Base-by-base conservation (phyloP, 2,797 vertebrate genomes). In the Peromyscus eremicus region DNA sequence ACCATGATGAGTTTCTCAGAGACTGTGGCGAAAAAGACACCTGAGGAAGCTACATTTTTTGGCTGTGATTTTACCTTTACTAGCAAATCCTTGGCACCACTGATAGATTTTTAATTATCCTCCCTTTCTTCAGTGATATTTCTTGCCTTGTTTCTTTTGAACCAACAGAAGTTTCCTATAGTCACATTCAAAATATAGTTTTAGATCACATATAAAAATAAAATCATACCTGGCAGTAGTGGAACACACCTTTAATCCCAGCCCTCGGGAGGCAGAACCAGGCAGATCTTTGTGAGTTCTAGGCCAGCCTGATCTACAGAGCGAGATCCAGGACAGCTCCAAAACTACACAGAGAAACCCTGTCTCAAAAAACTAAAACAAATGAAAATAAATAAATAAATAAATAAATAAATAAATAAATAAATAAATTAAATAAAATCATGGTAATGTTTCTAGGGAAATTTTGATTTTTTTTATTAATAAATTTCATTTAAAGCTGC, bases 1-100 rank as follows among this genome's bases (percentile, higher is more conserved):
- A 37, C 5, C 4, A 34, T 49, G 40, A 49, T 49, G 17, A 5
- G 13, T 23, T 43, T 62, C 19, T 25, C 23, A 19, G 21, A 52
- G 8, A 6, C 29, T 32, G 21, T 17, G 25, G 2, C 1, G 8
- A 19, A 4, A 43, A 17, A 64, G 2, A 49, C n/a, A 37, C 0
- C 46, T n/a, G 29, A 8, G 21, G 11, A 8, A 37, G 25, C 60
- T 52, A 52, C 52, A 52, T 17, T 37, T 57, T 57, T 89, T 13
- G 64, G 57, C 16, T 71, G 21, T 25, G 4, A 34, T 49, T 49
- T 68, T 85, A 68, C 29, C 2, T 49, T 46, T 43, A n/a, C 6
- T 70, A 55, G 23, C 12, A 55, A 68, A 32, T 87, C 79, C 37
- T 55, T 13, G 6, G 5, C 14, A 46, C 16, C 46, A 1, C 29